Conservation (phyloP, 2,888 invertebrate genomes). For the Tetragnatha montana region DNA sequence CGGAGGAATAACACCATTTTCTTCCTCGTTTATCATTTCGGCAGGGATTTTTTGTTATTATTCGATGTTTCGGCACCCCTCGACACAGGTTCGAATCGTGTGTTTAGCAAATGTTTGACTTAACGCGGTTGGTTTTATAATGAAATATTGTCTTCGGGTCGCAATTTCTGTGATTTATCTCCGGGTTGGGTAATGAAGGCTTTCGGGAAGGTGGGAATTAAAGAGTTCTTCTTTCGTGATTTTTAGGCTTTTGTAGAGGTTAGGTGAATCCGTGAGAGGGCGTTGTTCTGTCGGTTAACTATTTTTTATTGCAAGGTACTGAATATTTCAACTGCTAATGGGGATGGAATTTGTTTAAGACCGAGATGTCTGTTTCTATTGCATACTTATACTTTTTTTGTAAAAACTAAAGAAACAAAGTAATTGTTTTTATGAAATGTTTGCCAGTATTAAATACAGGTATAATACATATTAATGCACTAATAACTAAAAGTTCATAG, state of each 20-base stretch:
- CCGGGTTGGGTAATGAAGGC: neutral
- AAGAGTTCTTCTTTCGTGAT: neutral
- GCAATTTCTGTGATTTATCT: conserved; percentile 20
- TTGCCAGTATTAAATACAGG: too few species aligned
- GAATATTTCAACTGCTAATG: too few species aligned
- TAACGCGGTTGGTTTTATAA: neutral
- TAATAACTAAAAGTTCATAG: too few species aligned
- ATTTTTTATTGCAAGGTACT: too few species aligned
- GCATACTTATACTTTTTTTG: too few species aligned
- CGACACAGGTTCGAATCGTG: neutral
- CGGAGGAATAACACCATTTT: conserved; percentile 18
- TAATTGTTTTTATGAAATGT: too few species aligned
- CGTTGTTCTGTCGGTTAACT: neutral
- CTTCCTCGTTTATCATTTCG: conserved; percentile 20
- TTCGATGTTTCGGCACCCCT: neutral
- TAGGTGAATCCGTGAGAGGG: neutral
- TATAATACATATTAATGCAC: too few species aligned
- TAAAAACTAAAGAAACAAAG: too few species aligned
- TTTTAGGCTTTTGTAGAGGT: neutral
- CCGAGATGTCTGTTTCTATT: too few species aligned
- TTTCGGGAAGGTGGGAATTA: neutral
- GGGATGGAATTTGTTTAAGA: too few species aligned
- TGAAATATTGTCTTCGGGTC: conserved; percentile 12
- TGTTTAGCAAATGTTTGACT: conserved; percentile 31
- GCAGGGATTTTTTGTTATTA: neutral